Base-by-base conservation (phyloP, 2,113 vertebrate genomes). In the Atractosteus spatula region DNA sequence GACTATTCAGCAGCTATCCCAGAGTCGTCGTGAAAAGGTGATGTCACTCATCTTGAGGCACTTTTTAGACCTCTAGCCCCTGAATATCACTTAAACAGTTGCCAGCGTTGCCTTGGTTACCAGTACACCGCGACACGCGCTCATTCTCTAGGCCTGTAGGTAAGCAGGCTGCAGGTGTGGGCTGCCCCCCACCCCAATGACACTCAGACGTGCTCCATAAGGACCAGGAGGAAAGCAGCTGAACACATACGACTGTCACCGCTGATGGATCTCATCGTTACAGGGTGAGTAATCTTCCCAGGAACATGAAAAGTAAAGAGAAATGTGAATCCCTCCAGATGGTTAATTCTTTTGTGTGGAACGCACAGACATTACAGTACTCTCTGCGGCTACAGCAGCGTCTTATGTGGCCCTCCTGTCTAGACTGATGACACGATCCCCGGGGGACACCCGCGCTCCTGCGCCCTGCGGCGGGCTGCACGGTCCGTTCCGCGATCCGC, bases 11-110 rank as follows among this genome's bases (percentile, higher is more conserved):
- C 79, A 82, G 79, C 83, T 76, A 74, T 71, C 78, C 85, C 80
- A 83, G 76, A 81, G 77, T 85, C 81, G 76, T 85, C 68, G 83
- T 83, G 79, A 86, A 88, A 84, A 74, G 63, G 61, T 90, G 85
- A 90, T 81, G 84, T 89, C 85, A 89, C 74, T 59, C 61, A 45
- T 79, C 62, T 69, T 54, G 13, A 74, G 67, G 69, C 69, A 71
- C 68, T 73, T 76, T 67, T 59, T 65, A 73, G 62, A 78, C 69
- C 11, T 69, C 63, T 63, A 4, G 55, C 68, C 72, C 71, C 72
- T 51, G 79, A 80, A 80, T 80, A 83, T 83, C 80, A 77, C 54
- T 74, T 63, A 79, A 83, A 83, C 76, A 83, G 75, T 70, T 64
- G 71, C 71, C 72, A 41, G 54, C 13, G 76, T 85, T 76, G 73